Evolutionary conservation across 1,140 invertebrate species (phyloP).

Genomic region (Augochlora pura): DNA sequence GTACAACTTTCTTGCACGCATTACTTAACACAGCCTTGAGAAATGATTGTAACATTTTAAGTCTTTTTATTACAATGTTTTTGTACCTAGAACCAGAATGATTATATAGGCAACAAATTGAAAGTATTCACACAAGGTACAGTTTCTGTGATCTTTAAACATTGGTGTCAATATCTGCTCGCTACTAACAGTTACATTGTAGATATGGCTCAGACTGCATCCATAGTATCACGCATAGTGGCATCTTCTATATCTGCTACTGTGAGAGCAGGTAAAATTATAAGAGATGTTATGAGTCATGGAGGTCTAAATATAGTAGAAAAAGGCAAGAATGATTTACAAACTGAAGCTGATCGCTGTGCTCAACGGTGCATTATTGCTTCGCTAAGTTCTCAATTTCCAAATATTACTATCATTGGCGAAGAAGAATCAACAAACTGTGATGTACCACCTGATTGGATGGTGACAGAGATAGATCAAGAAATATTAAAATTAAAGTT

Average conservation of each 20-base stretch:
- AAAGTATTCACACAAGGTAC: neutral
- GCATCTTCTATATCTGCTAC: constrained; percentile 90
- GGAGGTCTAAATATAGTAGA: constrained; percentile 95
- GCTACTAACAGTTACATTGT: neutral
- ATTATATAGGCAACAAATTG: neutral
- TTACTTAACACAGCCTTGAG: constrained; percentile 14
- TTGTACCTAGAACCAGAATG: neutral
- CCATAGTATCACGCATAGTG: constrained; percentile 85
- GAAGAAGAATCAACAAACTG: constrained; percentile 89
- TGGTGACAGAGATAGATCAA: constrained; percentile 86
- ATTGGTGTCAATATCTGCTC: neutral
- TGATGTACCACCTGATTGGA: constrained; percentile 86
- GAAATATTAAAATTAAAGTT: constrained; percentile 86
- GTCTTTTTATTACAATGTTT: constrained; percentile 21
- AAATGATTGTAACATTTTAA: constrained; percentile 8
- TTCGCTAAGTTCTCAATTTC: constrained; percentile 91
- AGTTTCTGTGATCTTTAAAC: neutral
- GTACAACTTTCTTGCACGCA: neutral
- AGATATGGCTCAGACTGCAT: constrained; percentile 82
- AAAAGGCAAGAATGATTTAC: constrained; percentile 96
- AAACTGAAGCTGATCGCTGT: constrained; percentile 98
- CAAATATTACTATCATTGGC: constrained; percentile 93
- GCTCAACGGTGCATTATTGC: constrained; percentile 96
- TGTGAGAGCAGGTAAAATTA: constrained; percentile 91
- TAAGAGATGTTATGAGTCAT: constrained; percentile 92